Conservation (phyloP, 2,888 invertebrate species). For the Euproctis similis region DNA sequence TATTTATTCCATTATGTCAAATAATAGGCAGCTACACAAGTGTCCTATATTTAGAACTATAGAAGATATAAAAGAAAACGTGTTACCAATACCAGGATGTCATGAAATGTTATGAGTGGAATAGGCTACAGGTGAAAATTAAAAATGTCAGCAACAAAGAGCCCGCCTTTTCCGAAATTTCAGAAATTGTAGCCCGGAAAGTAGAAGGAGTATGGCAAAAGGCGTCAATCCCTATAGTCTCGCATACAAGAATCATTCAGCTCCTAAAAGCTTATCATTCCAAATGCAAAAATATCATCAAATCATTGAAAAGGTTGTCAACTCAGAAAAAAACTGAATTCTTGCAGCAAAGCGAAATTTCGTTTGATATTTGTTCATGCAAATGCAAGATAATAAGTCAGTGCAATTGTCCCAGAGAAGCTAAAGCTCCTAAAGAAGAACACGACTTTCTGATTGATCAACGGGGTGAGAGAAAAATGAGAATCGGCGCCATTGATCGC, state of each 20-base stretch:
- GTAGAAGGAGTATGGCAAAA: neutral
- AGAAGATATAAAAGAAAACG: neutral
- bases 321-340: neutral
- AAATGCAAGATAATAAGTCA: constrained; percentile 1
- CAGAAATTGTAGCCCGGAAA: neutral
- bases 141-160: neutral
- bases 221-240: constrained; percentile 1
- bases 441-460: neutral
- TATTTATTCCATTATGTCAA: neutral
- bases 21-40: neutral
- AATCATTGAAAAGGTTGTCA: neutral
- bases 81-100: neutral
- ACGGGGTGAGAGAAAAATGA: neutral
- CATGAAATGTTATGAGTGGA: neutral
- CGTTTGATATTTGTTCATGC: neutral
- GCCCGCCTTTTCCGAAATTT: neutral
- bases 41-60: neutral
- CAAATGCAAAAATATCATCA: neutral
- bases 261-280: neutral
- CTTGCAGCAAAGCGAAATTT: constrained; percentile 1
- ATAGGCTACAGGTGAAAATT: neutral
- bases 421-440: neutral
- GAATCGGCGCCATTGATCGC: neutral
- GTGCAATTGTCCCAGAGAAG: neutral
- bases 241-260: neutral